Conservation (phyloP, 2,113 vertebrate species). For the Astatotilapia flaviijosephi region DNA sequence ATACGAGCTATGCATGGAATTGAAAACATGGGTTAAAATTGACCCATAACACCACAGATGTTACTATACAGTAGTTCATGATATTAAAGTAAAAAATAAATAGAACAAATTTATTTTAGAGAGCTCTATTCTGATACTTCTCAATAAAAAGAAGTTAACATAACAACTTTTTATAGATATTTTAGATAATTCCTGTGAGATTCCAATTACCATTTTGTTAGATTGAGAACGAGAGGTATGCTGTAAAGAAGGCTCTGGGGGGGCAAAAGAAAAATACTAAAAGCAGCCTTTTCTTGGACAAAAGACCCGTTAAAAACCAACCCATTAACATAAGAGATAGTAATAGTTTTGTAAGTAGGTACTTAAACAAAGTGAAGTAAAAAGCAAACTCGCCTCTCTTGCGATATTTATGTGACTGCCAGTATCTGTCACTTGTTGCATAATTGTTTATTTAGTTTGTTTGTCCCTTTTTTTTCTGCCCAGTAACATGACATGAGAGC, state of each 20-base stretch:
- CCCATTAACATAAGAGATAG: not conserved
- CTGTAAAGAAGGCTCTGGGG: not conserved
- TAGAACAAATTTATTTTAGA: not conserved
- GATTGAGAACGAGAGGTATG: not conserved
- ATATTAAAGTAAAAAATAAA: not conserved
- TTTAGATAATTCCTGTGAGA: not conserved
- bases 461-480: not conserved
- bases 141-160: not conserved
- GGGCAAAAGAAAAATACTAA: not conserved
- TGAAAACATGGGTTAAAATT: rapidly evolving
- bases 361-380: not conserved
- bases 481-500: rapidly evolving
- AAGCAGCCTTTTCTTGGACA: not conserved
- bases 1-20: rapidly evolving
- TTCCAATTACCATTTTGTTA: not conserved
- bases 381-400: not conserved
- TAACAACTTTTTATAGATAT: not conserved
- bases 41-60: rapidly evolving
- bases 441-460: not conserved
- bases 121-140: rapidly evolving
- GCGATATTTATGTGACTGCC: rapidly evolving
- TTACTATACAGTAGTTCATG: rapidly evolving
- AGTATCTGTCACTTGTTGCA: not conserved
- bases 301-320: rapidly evolving
- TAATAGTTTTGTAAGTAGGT: not conserved